Base-by-base conservation (phyloP, 2,113 vertebrate species). In the Seriola rivoliana region DNA sequence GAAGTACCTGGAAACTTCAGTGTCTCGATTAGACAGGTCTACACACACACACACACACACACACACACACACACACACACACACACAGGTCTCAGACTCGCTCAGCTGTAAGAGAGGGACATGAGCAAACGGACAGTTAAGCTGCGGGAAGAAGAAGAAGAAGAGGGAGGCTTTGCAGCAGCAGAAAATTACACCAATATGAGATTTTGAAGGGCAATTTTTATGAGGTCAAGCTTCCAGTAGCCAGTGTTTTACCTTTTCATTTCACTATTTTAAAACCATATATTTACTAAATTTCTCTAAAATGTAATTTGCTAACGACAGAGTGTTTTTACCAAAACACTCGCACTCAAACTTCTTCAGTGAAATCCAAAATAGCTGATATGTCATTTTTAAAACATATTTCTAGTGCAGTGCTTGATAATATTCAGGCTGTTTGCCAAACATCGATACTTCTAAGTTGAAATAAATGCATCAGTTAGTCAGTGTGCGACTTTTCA, bases 81-180 rank as follows among this genome's bases (percentile, higher is more conserved):
- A 29, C 71, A 75, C 70, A 71, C 36, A 16, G 65, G 19, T 29
- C 75, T 84, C 83, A 67, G 75, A 48, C 55, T 80, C 76, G 36
- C 52, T 85, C 77, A 16, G 84, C 55, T 85, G 62, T 70, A 25
- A 72, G 29, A 72, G 50, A 63, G 12, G 44, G 8, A 82, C 59
- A 66, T 25, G 71, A 88, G 58, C 81, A 80, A 82, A 85, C 46
- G 0, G 84, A 88, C 71, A 73, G 50, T 74, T 55, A 16, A 81
- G 62, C 79, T 84, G 54, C 78, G 78, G 65, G 68, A 71, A 46
- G 71, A 32, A 38, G 40, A 34, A 12, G 38, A 38, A 11, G 8
- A 42, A 11, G 69, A 68, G 40, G 40, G 16, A 23, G 23, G 48
- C 8, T 65, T 38, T 57, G 50, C 58, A 62, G 25, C 71, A 82